Percentiles rank a stretch among this genome's conserved stretches.
Evolutionary conservation across 2,888 invertebrate species (phyloP).

Genomic region (Pycnomerus fuliginosus): DNA sequence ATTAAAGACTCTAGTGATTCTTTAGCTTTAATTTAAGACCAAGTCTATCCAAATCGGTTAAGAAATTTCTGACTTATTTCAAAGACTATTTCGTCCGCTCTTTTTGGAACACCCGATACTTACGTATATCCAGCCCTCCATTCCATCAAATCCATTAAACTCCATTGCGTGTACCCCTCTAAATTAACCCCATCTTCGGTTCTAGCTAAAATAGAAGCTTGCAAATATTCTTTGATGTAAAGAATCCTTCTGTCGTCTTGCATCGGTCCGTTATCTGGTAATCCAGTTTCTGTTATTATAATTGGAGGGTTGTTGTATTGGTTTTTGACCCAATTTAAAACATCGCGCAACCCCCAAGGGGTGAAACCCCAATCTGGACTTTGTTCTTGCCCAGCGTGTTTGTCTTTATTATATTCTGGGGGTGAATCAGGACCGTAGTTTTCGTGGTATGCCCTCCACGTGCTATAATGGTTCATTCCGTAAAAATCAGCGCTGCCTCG

Average conservation of each 20-base stretch:
- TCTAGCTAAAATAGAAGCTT: conserved; percentile 55
- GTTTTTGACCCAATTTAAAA: conserved; percentile 55
- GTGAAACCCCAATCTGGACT: conserved; percentile 57
- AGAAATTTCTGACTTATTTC: no score
- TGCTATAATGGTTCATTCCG: conserved; percentile 66
- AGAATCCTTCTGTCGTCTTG: conserved; percentile 55
- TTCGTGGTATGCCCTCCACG: conserved; percentile 48
- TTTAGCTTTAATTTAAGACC: no score
- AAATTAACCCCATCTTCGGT: conserved; percentile 60
- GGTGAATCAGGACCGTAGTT: conserved; percentile 44
- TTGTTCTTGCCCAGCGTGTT: conserved; percentile 40
- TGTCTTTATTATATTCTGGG: conserved; percentile 35
- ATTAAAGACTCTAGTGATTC: no score
- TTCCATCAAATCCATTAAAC: conserved; percentile 79
- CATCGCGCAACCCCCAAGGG: conserved; percentile 61
- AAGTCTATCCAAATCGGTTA: no score
- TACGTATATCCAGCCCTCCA: conserved; percentile 75
- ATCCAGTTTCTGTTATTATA: conserved; percentile 62
- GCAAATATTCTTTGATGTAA: conserved; percentile 52
- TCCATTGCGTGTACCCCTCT: conserved; percentile 73
- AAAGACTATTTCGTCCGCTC: no score
- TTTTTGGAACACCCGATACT: no score
- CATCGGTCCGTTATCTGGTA: conserved; percentile 54
- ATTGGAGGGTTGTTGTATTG: conserved; percentile 56
- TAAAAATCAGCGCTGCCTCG: conserved; percentile 63